phyloP scores from a whole-genome alignment of 2,113 vertebrate species.

The Plecotus auritus region DNA sequence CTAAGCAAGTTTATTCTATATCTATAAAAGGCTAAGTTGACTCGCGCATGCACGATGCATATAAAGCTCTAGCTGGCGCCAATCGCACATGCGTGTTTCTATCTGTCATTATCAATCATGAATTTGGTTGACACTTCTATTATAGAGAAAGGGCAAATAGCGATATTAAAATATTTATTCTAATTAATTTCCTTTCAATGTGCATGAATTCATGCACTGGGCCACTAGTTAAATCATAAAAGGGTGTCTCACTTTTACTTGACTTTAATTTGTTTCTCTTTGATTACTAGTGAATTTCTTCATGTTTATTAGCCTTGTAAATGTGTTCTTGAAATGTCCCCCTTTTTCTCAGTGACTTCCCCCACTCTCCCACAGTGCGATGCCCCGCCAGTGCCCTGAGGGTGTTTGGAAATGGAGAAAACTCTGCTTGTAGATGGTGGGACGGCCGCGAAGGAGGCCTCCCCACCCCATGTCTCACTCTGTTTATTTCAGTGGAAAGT shows the following conservation, averaged over 20 bases:
- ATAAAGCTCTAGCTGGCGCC: no score
- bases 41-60: no score
- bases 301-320: neutral
- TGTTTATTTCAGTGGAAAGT: neutral
- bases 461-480: neutral
- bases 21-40: no score
- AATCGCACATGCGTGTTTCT: no score
- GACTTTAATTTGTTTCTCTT: neutral
- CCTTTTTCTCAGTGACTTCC: neutral
- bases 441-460: neutral
- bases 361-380: neutral
- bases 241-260: neutral
- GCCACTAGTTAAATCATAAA: neutral
- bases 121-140: no score
- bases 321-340: neutral
- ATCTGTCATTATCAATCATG: no score
- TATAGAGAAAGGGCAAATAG: no score
- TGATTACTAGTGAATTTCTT: neutral
- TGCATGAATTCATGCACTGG: no score
- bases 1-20: no score
- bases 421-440: neutral
- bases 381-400: rapidly evolving
- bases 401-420: neutral
- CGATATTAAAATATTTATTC: no score
- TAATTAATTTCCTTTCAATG: no score